Conservation (phyloP, 2,888 invertebrate species). For the Panzeria rudis region DNA sequence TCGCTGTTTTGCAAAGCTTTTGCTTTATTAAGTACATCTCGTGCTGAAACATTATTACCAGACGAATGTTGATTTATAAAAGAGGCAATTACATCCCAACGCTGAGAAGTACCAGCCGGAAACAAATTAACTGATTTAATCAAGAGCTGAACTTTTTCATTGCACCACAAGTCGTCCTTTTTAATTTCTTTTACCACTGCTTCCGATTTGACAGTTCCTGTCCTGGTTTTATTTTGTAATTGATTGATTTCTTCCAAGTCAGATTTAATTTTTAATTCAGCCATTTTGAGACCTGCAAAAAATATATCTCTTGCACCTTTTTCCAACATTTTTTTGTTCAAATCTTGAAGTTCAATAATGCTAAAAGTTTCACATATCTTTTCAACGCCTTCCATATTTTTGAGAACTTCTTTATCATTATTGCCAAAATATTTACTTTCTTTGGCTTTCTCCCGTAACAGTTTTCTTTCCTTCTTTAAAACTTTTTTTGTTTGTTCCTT, state of each 20-base stretch:
- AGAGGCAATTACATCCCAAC: slow-evolving; percentile 97
- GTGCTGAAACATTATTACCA: slow-evolving; percentile 89
- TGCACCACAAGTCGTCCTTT: slow-evolving; percentile 87
- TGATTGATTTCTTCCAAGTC: slow-evolving; percentile 87
- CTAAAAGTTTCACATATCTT: slow-evolving; percentile 93
- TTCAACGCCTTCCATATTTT: slow-evolving; percentile 95
- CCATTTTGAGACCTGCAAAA: slow-evolving; percentile 87
- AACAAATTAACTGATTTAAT: slow-evolving; percentile 99
- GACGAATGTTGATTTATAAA: slow-evolving; percentile 95
- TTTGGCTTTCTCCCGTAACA: slow-evolving; percentile 91
- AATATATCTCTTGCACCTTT: slow-evolving; percentile 88
- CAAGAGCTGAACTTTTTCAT: slow-evolving; percentile 93
- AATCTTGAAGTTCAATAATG: slow-evolving; percentile 89
- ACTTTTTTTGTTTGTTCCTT: slow-evolving; percentile 93
- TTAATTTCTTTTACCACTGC: slow-evolving; percentile 83
- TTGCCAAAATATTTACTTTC: slow-evolving; percentile 90
- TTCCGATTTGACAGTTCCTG: slow-evolving; percentile 65
- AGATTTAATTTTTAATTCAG: slow-evolving; percentile 90
- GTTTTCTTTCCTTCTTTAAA: slow-evolving; percentile 93
- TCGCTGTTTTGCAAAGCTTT: slow-evolving; percentile 96
- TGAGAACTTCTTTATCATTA: slow-evolving; percentile 89
- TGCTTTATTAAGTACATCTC: slow-evolving; percentile 97
- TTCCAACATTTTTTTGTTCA: slow-evolving; percentile 88
- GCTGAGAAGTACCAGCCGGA: slow-evolving; percentile 97
- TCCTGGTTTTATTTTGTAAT: slow-evolving; percentile 77